A percentile compares a stretch with the other conserved stretches of the same genome.
Evolutionary conservation across 2,888 invertebrate genomes (phyloP).

Genomic region (Drosophila quinaria): DNA sequence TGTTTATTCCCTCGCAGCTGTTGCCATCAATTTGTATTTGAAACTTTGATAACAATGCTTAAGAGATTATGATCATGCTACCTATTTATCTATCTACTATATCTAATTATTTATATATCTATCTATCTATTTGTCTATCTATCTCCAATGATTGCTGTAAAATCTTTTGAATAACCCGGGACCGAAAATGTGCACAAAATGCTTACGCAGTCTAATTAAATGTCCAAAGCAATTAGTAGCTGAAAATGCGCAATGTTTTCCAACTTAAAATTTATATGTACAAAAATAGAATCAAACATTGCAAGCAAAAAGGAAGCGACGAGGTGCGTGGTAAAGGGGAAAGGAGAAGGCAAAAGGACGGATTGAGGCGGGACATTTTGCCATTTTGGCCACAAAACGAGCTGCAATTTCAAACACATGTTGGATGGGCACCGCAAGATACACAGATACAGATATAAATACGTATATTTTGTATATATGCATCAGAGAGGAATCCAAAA

Average conservation of each 20-base stretch:
- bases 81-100: too few relatives aligned
- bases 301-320: conserved; percentile 2
- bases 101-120: neutral
- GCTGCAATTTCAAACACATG: conserved; percentile 76
- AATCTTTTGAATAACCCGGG: neutral
- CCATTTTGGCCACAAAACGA: conserved; percentile 32
- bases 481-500: conserved; percentile 62
- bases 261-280: conserved; percentile 30
- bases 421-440: conserved; percentile 60
- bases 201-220: conserved; percentile 51
- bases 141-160: neutral
- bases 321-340: neutral
- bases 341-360: neutral
- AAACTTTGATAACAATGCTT: neutral
- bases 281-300: conserved; percentile 58
- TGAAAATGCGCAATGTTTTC: conserved; percentile 61
- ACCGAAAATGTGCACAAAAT: conserved; percentile 19
- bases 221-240: conserved; percentile 58
- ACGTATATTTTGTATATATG: neutral
- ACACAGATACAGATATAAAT: conserved; percentile 14
- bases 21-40: conserved; percentile 29
- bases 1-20: conserved; percentile 21
- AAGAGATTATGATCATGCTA: neutral
- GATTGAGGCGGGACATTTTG: neutral
- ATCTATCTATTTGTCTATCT: neutral